Percentiles rank a stretch among this genome's conserved stretches.
Evolutionary conservation across 64 coral and sea anemone species (phyloP).

Genomic region (Hydrozoanthus tunicans): DNA sequence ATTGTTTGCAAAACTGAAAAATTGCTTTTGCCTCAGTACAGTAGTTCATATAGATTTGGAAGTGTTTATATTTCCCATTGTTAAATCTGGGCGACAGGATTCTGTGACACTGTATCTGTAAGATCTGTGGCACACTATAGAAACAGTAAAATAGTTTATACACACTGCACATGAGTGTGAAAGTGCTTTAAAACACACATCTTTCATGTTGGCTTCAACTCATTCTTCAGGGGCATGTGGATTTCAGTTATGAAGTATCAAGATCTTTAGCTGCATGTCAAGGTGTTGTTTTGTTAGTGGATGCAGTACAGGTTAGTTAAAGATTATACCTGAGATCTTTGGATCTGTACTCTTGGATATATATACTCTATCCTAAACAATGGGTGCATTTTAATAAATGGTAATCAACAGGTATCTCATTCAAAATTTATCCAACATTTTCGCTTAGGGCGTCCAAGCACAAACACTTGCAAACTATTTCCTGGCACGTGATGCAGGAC

Average conservation of each 20-base stretch:
- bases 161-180: too few relatives aligned
- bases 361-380: too few relatives aligned
- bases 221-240: constrained; percentile 88
- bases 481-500: constrained; percentile 81
- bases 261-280: constrained; percentile 98
- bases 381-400: too few relatives aligned
- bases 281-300: constrained; percentile 91
- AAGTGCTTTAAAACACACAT: background rate
- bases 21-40: too few relatives aligned
- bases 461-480: constrained; percentile 98
- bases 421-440: background rate
- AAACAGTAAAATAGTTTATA: too few relatives aligned
- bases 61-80: too few relatives aligned
- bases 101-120: too few relatives aligned
- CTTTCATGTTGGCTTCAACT: background rate
- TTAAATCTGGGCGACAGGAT: too few relatives aligned
- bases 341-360: background rate
- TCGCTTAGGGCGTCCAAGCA: constrained; percentile 90
- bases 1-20: too few relatives aligned
- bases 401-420: too few relatives aligned
- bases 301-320: constrained; percentile 84
- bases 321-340: background rate
- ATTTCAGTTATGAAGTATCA: constrained; percentile 99
- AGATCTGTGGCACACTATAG: too few relatives aligned
- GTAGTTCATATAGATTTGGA: too few relatives aligned